Evolutionary conservation across 1,140 invertebrate genomes (phyloP).

Genomic region (Papilio polyxenes): DNA sequence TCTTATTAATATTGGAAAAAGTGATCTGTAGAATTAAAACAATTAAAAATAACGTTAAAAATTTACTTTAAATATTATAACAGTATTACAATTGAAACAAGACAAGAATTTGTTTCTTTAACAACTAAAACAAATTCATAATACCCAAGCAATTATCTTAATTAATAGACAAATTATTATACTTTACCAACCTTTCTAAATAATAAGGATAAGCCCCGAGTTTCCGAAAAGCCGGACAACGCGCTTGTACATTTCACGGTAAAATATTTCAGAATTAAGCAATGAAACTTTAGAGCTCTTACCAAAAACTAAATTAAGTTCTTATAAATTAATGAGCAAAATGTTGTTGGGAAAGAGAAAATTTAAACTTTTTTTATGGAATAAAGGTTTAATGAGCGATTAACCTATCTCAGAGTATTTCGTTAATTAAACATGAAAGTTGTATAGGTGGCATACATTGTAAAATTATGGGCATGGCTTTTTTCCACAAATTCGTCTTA

Average conservation of each 20-base stretch:
- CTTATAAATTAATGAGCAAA: background rate
- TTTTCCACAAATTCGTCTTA: too few species aligned
- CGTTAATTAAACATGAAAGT: too few species aligned
- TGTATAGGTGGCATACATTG: too few species aligned
- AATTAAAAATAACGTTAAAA: too few species aligned
- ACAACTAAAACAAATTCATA: background rate
- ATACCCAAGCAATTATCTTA: background rate
- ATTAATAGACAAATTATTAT: background rate
- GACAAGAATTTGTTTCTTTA: background rate
- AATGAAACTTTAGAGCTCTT: background rate
- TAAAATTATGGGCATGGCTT: too few species aligned
- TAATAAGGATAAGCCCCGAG: background rate
- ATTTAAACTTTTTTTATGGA: background rate
- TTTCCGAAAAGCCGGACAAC: background rate
- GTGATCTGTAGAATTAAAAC: too few species aligned
- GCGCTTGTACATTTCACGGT: background rate
- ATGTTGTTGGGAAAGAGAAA: too few species aligned
- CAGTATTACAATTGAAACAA: too few species aligned
- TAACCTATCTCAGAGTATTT: too few species aligned
- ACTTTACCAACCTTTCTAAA: background rate
- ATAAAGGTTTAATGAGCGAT: background rate
- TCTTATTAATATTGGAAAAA: too few species aligned
- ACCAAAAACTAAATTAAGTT: background rate
- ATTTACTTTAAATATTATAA: too few species aligned
- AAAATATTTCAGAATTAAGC: background rate